Evolutionary conservation across 2,888 invertebrate species (phyloP).

Genomic region (Ectemnius lituratus): DNA sequence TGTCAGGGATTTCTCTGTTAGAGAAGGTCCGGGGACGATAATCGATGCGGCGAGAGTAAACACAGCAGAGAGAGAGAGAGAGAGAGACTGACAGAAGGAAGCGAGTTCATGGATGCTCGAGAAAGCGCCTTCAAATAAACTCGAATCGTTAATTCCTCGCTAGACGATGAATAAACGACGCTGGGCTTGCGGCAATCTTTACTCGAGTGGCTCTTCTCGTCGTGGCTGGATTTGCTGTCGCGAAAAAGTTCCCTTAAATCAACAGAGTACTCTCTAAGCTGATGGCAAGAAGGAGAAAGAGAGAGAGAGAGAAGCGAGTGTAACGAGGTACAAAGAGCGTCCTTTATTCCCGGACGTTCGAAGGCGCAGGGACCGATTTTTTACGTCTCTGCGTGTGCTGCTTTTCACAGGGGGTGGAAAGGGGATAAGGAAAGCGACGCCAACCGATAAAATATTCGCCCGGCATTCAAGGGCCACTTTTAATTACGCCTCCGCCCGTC

Average conservation of each 20-base stretch:
- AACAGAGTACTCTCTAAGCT: not conserved
- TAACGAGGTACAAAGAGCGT: not conserved
- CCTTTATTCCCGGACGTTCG: not conserved
- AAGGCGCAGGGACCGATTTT: not conserved
- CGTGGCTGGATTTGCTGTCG: not conserved
- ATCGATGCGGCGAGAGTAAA: constrained; percentile 11
- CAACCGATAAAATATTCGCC: constrained; percentile 41
- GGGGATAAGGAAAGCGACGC: constrained; percentile 5
- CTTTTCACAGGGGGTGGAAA: not conserved
- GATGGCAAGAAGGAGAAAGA: not conserved
- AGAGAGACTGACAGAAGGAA: no score
- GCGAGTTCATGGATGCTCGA: not conserved
- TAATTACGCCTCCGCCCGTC: constrained; percentile 49
- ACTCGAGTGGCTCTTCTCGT: not conserved
- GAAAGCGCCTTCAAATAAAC: constrained; percentile 5
- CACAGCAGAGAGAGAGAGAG: not conserved
- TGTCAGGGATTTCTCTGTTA: no score
- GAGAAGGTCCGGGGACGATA: constrained; percentile 15
- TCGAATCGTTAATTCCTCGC: constrained; percentile 1
- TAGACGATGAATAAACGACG: constrained; percentile 6
- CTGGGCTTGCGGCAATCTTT: not conserved
- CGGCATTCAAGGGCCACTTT: constrained; percentile 42
- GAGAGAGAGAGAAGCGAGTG: not conserved
- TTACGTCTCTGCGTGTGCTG: not conserved
- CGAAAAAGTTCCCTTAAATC: constrained; percentile 7